Conservation (phyloP, 2,888 invertebrate genomes). For the Glaucopsyche alexis region DNA sequence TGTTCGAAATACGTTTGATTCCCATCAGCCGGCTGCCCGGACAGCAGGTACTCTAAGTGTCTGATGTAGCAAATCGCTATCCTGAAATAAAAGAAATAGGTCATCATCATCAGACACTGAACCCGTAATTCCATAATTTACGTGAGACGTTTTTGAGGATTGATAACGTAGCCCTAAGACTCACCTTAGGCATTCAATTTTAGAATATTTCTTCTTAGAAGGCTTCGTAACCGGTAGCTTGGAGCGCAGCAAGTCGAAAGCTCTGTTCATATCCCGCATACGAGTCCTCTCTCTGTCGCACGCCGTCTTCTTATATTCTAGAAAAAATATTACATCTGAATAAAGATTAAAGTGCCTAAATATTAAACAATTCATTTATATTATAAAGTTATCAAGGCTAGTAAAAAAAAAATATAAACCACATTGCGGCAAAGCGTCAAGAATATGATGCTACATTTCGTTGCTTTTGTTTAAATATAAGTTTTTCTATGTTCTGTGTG, state of each 20-base stretch:
- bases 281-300: slow-evolving; percentile 90
- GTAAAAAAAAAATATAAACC: neutral
- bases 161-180: neutral
- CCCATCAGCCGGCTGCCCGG: slow-evolving; percentile 62
- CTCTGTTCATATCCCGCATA: slow-evolving; percentile 92
- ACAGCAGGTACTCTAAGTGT: slow-evolving; percentile 83
- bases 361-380: neutral
- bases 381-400: neutral
- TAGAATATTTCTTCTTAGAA: slow-evolving; percentile 91
- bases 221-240: slow-evolving; percentile 89
- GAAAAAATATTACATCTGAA: neutral
- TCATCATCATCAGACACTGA: neutral
- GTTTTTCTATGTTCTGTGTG: too few species aligned
- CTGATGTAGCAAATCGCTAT: slow-evolving; percentile 89
- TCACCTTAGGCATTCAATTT: slow-evolving; percentile 90
- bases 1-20: slow-evolving; percentile 59
- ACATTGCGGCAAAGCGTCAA: neutral
- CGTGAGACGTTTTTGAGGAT: too few species aligned
- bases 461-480: neutral
- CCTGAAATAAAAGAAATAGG: slow-evolving; percentile 53
- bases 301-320: slow-evolving; percentile 91
- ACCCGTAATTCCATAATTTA: neutral
- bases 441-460: neutral
- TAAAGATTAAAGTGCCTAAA: neutral
- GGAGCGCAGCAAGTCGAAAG: slow-evolving; percentile 87